These are phyloP conservation scores for Lycophotia porphyrea DNA, from an alignment of 2,888 invertebrate genomes.

Conservation along the genomic window DNA sequence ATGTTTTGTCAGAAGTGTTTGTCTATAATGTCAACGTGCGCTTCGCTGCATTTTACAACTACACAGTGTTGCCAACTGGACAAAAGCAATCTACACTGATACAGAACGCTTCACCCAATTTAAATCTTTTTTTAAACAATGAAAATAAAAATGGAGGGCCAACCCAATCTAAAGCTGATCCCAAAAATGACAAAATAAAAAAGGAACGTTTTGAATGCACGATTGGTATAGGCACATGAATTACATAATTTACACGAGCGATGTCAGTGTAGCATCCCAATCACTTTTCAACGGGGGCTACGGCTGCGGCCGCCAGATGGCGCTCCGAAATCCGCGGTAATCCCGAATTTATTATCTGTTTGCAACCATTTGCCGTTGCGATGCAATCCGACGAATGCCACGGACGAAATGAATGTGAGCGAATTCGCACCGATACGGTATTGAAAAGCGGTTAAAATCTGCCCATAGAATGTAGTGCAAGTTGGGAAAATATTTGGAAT, in stretches of 20 bases:
- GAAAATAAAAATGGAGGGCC: constrained; percentile 26
- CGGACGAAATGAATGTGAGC: constrained; percentile 75
- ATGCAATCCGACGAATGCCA: constrained; percentile 77
- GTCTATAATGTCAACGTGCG: neutral
- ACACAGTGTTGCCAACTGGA: neutral
- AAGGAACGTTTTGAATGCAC: constrained; percentile 54
- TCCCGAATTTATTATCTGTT: constrained; percentile 87
- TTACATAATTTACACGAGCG: constrained; percentile 70
- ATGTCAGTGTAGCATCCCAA: constrained; percentile 74
- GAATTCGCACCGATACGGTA: constrained; percentile 74
- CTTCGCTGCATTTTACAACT: neutral
- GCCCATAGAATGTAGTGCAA: constrained; percentile 56
- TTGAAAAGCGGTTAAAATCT: constrained; percentile 67
- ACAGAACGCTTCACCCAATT: constrained; percentile 39
- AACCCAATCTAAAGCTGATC: constrained; percentile 44
- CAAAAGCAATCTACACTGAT: constrained; percentile 27
- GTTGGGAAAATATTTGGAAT: constrained; percentile 59
- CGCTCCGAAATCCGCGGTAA: constrained; percentile 80
- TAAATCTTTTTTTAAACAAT: constrained; percentile 17
- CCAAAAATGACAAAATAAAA: constrained; percentile 51
- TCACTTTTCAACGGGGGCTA: constrained; percentile 78
- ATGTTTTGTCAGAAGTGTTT: neutral
- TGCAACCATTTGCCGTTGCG: constrained; percentile 79
- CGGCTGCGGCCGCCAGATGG: constrained; percentile 79
- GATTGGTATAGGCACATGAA: constrained; percentile 65